Evolutionary conservation across 1,140 invertebrate genomes (phyloP).

Genomic region (Thaumetopoea pityocampa): DNA sequence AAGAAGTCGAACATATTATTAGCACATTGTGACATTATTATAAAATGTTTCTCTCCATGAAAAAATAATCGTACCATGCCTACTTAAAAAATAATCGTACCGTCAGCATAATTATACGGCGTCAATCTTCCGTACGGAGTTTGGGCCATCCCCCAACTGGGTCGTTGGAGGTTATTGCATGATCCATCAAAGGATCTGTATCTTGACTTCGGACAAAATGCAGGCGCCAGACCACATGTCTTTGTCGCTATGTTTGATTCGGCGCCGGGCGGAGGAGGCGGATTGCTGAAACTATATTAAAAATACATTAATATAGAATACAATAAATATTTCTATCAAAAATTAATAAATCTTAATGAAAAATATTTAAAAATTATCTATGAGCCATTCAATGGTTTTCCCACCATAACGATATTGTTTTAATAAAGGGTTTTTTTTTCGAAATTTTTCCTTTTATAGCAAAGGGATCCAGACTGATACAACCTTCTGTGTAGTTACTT

Average conservation of each 20-base stretch:
- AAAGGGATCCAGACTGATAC: no score
- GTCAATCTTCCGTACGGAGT: constrained; percentile 84
- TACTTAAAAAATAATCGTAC: no score
- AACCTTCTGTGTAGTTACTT: no score
- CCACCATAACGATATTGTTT: no score
- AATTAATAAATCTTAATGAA: constrained; percentile 14
- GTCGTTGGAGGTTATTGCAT: constrained; percentile 88
- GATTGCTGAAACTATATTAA: constrained; percentile 57
- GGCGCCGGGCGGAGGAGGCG: constrained; percentile 45
- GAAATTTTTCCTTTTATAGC: no score
- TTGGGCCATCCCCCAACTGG: constrained; percentile 83
- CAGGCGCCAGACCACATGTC: constrained; percentile 51
- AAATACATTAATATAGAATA: neutral
- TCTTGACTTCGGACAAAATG: constrained; percentile 47
- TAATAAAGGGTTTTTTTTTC: no score
- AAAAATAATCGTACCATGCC: no score
- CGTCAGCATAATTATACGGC: constrained; percentile 88
- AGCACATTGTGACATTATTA: no score
- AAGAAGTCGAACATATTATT: no score
- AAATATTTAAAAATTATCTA: no score
- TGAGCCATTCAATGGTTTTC: no score
- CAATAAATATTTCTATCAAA: neutral
- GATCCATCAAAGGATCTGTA: constrained; percentile 86
- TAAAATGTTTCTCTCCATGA: no score
- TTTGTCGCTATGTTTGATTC: constrained; percentile 39